Base-by-base conservation (phyloP, 2,797 vertebrate species). In the Odontamblyopus lacepedii region DNA sequence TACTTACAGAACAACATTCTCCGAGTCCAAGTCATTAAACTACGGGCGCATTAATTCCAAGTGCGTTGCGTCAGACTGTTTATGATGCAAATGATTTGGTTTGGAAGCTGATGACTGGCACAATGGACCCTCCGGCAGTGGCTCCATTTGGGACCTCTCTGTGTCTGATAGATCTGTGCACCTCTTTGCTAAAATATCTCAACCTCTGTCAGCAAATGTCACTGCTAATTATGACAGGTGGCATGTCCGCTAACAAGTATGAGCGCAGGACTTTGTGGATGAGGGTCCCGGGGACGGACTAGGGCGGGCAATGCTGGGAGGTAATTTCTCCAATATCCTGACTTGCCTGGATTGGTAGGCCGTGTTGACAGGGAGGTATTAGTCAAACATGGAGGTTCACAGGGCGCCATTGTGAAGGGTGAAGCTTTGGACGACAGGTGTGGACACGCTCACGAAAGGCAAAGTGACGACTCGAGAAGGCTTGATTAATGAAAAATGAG, bases 281-380 rank as follows among this genome's bases (percentile, higher is more conserved):
- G 4, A 32, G 75, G 80, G 83, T 78, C 79, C 78, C 73, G 51
- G 77, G 77, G 83, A 88, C 88, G 86, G 87, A 88, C 89, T 78
- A 81, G 84, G 82, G 70, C 65, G 78, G 84, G 82, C 83, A 80
- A 76, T 77, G 78, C 82, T 80, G 72, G 80, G 82, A 82, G 85
- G 85, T 92, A 92, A 91, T 91, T 89, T 87, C 84, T 91, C 86
- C 85, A 88, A 92, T 91, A 91, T 92, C 88, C 85, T 86, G 82
- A 88, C 85, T 86, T 84, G 81, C 85, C 67, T 82, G 88, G 84
- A 89, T 83, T 38, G 61, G 30, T n/a, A 83, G 75, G 76, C 83
- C 67, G 87, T 80, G 84, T 83, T 91, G 89, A 92, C 87, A 91
- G 84, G 78, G 80, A 78, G 82, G 84, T 81, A 90, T 91, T 89